These are phyloP conservation scores for Mya arenaria DNA, from an alignment of 1,140 invertebrate species.

Conservation along the genomic window DNA sequence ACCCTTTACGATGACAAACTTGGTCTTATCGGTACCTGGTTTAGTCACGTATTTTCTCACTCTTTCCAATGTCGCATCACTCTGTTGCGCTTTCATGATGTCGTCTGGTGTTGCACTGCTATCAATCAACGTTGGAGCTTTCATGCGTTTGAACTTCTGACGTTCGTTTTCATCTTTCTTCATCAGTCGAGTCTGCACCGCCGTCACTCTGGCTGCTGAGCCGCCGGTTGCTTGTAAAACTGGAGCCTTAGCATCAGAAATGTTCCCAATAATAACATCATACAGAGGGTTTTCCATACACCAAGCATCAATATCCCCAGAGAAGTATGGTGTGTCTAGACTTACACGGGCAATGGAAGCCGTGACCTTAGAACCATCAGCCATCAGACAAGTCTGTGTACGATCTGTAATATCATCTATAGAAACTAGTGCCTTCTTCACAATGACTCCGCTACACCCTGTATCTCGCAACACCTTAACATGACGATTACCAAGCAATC, in stretches of 20 bases:
- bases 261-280: not conserved
- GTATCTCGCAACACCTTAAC: conserved; percentile 3
- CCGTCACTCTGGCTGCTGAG: not conserved
- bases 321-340: not conserved
- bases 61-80: not conserved
- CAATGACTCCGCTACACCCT: not conserved
- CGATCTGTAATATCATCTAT: not conserved
- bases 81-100: not conserved
- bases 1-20: not conserved
- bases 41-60: not conserved
- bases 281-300: conserved; percentile 8
- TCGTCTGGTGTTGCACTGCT: not conserved
- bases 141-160: not conserved
- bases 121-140: not conserved
- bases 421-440: not conserved
- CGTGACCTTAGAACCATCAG: not conserved
- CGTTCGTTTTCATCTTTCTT: not conserved
- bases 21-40: no score
- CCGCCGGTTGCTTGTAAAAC: not conserved
- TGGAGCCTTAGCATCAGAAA: not conserved
- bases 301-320: not conserved
- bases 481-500: not conserved
- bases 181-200: not conserved
- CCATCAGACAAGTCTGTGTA: not conserved
- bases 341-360: not conserved